Percentiles rank a stretch among this genome's conserved stretches.
phyloP scores from a whole-genome alignment of 1,140 invertebrate species.

The Euwallacea fornicatus region DNA sequence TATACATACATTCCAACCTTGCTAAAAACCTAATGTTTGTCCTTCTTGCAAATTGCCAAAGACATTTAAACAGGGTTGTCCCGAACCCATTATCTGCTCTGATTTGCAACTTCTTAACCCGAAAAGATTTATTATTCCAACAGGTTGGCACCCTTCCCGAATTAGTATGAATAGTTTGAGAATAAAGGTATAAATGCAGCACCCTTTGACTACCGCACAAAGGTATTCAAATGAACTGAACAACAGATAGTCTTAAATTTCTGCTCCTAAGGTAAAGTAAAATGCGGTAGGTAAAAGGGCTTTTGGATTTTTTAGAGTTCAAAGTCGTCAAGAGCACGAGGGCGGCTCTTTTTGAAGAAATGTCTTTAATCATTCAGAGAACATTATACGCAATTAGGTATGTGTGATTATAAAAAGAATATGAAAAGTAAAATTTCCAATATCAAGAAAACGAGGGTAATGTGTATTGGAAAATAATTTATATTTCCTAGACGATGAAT shows the following conservation, averaged over 20 bases:
- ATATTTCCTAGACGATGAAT: background rate
- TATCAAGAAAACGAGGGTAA: background rate
- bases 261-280: background rate
- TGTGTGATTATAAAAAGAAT: background rate
- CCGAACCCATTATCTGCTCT: background rate
- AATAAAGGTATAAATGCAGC: constrained; percentile 2
- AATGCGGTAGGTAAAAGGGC: background rate
- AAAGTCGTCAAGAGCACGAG: background rate
- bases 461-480: constrained; percentile 6
- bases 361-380: background rate
- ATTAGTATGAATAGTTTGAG: constrained; percentile 16
- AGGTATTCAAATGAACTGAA: constrained; percentile 11
- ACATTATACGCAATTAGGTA: background rate
- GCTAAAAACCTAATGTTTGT: background rate
- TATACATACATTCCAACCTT: background rate
- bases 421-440: too few relatives aligned
- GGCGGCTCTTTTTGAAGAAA: background rate
- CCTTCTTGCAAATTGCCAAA: background rate
- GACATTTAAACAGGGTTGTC: background rate
- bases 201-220: background rate
- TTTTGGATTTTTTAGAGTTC: background rate
- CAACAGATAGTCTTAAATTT: background rate
- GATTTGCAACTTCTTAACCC: background rate
- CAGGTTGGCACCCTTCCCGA: constrained; percentile 22
- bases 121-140: constrained; percentile 13